Base-by-base conservation (phyloP, 1,140 invertebrate species). In the Acyrthosiphon pisum region DNA sequence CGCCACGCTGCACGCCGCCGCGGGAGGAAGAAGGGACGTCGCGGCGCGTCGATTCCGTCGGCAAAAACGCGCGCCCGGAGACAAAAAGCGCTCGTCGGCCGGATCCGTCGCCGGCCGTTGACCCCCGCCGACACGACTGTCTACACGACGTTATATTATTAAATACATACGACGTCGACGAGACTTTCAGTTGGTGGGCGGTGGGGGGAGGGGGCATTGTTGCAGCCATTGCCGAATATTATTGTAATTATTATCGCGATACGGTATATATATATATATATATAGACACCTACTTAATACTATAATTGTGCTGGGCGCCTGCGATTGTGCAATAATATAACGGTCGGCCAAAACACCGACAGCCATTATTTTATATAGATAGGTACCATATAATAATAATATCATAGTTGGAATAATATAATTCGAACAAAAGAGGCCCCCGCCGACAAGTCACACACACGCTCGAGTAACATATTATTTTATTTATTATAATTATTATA, bases 71-170 rank as follows among this genome's bases (percentile, higher is more conserved):
- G 30, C 9, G 60, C 26, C 68, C 41, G 44, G 18, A n/a, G 84
- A 86, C 44, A 86, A 86, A 48, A 89, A 48, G 83, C 37, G 83
- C 41, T 76, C 30, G 30, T 20, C 48, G 18, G 37, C 22, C 87
- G 18, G 48, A 88, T 88, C 35, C 46, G 87, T 37, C n/a, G 87
- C 48, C 60, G 90, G 90, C 68, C 68, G 68, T 91, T 91, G 90
- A 91, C 90, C 60, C 90, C 48, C 41, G 60, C 6, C 23, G 30
- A 41, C 41, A 41, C 1, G 41, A 41, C 41, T 81, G 90, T 81
- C n/a, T 91, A 44, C 44, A 44, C 60, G 23, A 44, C 44, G 14
- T 41, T n/a, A 48, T 46, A 87, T 90, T 60, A 37, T 53, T 30
- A 37, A 37, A 89, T 53, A n/a, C 37, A 37, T 41, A 41, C 35